Base-by-base conservation (phyloP, 2,797 vertebrate species). In the Atherinosoma microstoma region DNA sequence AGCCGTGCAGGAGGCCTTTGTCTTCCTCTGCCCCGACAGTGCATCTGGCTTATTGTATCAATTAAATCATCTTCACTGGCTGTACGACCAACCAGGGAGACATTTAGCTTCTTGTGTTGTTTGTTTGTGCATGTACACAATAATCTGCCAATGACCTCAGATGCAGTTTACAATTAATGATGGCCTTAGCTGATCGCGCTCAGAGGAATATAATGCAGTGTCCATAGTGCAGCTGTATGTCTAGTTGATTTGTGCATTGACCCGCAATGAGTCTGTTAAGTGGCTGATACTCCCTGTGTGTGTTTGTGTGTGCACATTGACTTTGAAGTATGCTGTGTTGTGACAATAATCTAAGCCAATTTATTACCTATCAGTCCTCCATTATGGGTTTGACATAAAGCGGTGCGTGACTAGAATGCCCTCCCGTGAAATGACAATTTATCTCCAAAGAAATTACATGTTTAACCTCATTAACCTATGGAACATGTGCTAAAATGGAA, bases 381-480 rank as follows among this genome's bases (percentile, higher is more conserved):
- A 92, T 92, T 92, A 93, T 89, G 87, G 78, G 69, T 87, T 89
- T 92, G 91, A 94, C 94, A 90, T 92, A 91, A 91, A 92, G 88
- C 82, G 4, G 80, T 69, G 88, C 88, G 84, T 94, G 94, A 92
- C 91, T 87, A 70, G 92, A 93, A 94, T 94, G 78, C 79, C 84
- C 83, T 56, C 68, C 80, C 82, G 86, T 93, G 91, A 94, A 95
- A 91, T 80, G 83, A 90, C 85, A 86, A 93, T 93, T 89, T 85
- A 84, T 82, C 79, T 82, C 73, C 40, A 76, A 91, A 92, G 88
- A 88, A 87, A 91, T 86, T 64, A 87, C 75, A 51, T 71, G 75
- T 93, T 93, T 93, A 92, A 93, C 93, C 93, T 92, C 91, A 92
- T 93, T 94, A 94, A 93, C 92, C 89, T 85, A 80, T 80, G 84